Base-by-base conservation (phyloP, 1,140 invertebrate species). In the Eubasilissa regina region DNA sequence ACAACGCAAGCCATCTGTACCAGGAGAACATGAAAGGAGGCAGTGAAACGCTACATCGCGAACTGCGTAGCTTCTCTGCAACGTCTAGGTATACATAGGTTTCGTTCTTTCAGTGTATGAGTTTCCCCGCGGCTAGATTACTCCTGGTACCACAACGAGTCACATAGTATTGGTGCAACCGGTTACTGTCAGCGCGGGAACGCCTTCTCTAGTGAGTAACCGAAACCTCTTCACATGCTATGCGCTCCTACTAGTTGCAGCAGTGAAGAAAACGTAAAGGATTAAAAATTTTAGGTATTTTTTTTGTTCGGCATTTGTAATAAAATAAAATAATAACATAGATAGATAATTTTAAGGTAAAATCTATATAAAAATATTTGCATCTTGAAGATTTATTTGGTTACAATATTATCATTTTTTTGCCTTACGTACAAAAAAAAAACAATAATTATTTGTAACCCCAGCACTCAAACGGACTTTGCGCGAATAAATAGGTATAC, bases 221-320 rank as follows among this genome's bases (percentile, higher is more conserved):
- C 0, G 4, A 70, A n/a, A 75, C 73, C 73, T 58, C 55, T 35
- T 60, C 25, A 7, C 0, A 3, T 0, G 44, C 60, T 47, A 44
- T 75, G 73, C 11, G 48, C 43, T 11, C 73, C 73, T 75, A 10
- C n/a, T 75, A 75, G 1, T 60, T 75, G 4, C 13, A 10, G 53
- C 35, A 53, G 55, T 60, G 12, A 55, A 75, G 73, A 75, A 75
- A 75, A 75, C 73, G 73, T 60, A 75, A 58, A 75, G 56, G 70
- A 74, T 60, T 60, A 75, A 75, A 56, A 35, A 35, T 35, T 35
- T 35, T 6, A 35, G 6, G 25, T 35, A n/a, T n/a, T n/a, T n/a
- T n/a, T n/a, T n/a, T n/a, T n/a, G n/a, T n/a, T n/a, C n/a, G n/a
- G n/a, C n/a, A n/a, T n/a, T n/a, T n/a, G n/a, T n/a, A n/a, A n/a